A percentile compares a stretch with the other conserved stretches of the same genome.
These are phyloP conservation scores for Coregonus sp. DNA, from an alignment of 2,797 vertebrate genomes.

Conservation along the genomic window DNA sequence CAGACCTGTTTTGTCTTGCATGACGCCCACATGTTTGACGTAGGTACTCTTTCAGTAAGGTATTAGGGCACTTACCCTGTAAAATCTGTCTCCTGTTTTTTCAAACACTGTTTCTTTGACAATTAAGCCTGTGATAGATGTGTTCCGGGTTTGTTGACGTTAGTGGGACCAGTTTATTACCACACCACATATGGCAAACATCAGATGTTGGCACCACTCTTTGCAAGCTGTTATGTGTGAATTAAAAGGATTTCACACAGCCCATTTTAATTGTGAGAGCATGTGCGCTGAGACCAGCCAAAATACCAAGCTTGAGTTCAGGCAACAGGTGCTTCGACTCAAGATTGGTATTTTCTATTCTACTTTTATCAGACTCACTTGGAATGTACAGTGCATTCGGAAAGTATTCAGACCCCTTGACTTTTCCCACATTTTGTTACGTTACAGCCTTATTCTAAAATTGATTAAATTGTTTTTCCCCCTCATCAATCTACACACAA, in stretches of 20 bases:
- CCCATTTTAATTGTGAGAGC: not conserved
- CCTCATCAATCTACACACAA: too few relatives aligned
- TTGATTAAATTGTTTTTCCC: too few relatives aligned
- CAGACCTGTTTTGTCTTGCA: constrained; percentile 5
- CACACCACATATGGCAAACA: constrained; percentile 4
- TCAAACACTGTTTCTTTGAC: constrained; percentile 1
- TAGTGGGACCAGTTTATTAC: not conserved
- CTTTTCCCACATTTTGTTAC: too few relatives aligned
- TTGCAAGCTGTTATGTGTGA: not conserved
- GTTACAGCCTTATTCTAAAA: too few relatives aligned
- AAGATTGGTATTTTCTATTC: not conserved
- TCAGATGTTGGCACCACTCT: not conserved
- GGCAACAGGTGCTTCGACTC: not conserved
- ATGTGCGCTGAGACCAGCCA: not conserved
- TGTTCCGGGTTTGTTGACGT: not conserved
- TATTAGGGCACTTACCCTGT: not conserved
- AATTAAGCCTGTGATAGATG: not conserved
- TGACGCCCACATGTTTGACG: not conserved
- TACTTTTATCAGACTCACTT: not conserved
- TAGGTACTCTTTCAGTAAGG: too few relatives aligned
- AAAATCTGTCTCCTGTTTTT: not conserved
- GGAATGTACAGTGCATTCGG: not conserved
- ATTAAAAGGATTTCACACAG: constrained; percentile 10
- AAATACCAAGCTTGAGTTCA: not conserved
- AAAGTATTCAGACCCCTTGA: too few relatives aligned